Percentiles rank a stretch among this genome's conserved stretches.
Conservation (phyloP, 2,113 vertebrate genomes). For the Dipodomys ordii region DNA sequence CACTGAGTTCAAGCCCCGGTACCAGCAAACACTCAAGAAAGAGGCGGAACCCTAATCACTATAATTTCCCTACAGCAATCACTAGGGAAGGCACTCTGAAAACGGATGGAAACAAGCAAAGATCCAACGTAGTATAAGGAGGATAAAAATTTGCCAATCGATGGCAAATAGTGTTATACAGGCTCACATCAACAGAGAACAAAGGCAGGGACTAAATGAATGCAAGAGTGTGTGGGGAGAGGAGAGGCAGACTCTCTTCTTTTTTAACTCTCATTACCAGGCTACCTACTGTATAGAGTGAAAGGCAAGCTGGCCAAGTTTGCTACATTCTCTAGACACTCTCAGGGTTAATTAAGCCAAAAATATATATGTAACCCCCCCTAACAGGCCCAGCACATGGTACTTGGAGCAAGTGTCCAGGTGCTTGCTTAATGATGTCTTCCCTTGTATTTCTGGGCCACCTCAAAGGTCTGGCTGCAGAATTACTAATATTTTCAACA, state of each 20-base stretch:
- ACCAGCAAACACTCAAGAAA: not conserved
- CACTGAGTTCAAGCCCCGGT: too few species aligned
- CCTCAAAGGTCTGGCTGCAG: slow-evolving; percentile 17
- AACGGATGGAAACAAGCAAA: not conserved
- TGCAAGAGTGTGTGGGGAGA: not conserved
- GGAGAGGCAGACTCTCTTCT: not conserved
- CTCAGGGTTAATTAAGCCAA: not conserved
- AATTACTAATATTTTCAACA: slow-evolving; percentile 62
- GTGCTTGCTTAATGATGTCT: not conserved
- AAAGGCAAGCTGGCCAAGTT: not conserved
- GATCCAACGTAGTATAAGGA: not conserved
- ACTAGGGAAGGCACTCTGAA: not conserved
- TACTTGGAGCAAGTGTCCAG: not conserved
- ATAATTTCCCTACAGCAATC: slow-evolving; percentile 44
- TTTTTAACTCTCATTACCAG: not conserved
- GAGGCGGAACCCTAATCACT: slow-evolving; percentile 14
- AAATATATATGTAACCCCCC: not conserved
- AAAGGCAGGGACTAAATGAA: not conserved
- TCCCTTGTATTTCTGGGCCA: not conserved
- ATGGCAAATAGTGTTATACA: not conserved
- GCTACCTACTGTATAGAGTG: not conserved
- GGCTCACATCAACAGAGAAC: not conserved
- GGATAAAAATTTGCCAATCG: slow-evolving; percentile 6
- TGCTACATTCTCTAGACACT: not conserved
- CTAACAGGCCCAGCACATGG: too few species aligned